Evolutionary conservation across 2,797 vertebrate genomes (phyloP).

Genomic region (Sebastiscus albofasciatus): DNA sequence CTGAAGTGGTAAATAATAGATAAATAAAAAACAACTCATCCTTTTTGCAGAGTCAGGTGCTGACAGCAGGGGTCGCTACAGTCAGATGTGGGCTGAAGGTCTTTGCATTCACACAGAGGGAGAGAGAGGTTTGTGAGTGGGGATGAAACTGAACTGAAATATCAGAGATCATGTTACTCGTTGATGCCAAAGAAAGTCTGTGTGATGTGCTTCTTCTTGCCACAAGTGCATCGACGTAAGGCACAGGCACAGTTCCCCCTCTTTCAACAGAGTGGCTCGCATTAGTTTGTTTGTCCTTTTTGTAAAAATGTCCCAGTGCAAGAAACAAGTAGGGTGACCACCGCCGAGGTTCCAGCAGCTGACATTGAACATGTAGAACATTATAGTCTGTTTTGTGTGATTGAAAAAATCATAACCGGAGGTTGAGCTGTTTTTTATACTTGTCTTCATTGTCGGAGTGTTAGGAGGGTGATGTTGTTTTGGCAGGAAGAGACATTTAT

Average conservation of each 20-base stretch:
- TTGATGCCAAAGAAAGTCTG: conserved; percentile 74
- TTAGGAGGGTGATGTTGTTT: no score
- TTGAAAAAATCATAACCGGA: neutral
- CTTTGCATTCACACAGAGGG: conserved; percentile 72
- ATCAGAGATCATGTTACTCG: conserved; percentile 77
- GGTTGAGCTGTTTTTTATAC: neutral
- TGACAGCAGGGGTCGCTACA: conserved; percentile 19
- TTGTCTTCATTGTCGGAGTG: no score
- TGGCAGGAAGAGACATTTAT: neutral
- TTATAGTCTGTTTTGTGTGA: neutral
- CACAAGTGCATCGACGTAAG: conserved; percentile 98
- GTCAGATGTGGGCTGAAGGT: conserved; percentile 47
- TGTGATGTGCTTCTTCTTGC: conserved; percentile 98
- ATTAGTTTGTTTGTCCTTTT: conserved; percentile 16
- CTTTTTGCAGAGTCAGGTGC: conserved; percentile 26
- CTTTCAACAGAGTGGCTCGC: conserved; percentile 91
- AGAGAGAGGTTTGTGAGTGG: neutral
- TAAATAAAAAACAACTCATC: neutral
- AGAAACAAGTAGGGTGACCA: conserved; percentile 89
- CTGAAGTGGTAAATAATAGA: neutral
- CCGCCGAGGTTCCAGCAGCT: conserved; percentile 14
- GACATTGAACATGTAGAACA: neutral
- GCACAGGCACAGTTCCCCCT: conserved; percentile 95
- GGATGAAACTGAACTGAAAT: conserved; percentile 70
- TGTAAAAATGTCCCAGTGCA: conserved; percentile 83